Conservation (phyloP, 30 jellyfish, hydroid and myxozoan species). For the Nemopilema nomurai region DNA sequence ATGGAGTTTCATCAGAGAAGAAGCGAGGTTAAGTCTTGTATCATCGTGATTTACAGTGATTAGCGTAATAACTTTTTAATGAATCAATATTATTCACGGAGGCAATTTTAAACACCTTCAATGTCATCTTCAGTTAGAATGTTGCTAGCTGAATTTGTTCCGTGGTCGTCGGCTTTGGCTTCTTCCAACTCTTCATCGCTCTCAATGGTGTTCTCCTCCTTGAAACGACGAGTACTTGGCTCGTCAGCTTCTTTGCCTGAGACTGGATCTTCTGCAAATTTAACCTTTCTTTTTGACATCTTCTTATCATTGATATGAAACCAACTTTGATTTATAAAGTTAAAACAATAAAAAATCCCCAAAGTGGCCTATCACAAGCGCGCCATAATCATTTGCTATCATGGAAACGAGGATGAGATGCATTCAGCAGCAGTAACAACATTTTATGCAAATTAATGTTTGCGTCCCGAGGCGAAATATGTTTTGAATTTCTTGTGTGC, state of each 20-base stretch:
- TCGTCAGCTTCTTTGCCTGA: slow-evolving; percentile 8
- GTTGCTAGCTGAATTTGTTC: neutral
- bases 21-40: too few species aligned
- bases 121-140: slow-evolving; percentile 87
- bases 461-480: neutral
- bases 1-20: too few species aligned
- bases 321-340: neutral
- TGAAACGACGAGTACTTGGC: slow-evolving; percentile 38
- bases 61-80: too few species aligned
- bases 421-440: neutral
- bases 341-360: too few species aligned
- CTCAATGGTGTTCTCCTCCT: slow-evolving; percentile 78
- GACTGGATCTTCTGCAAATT: slow-evolving; percentile 33
- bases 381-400: too few species aligned
- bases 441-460: neutral
- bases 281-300: slow-evolving; percentile 66
- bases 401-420: neutral
- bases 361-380: too few species aligned
- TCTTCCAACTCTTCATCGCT: slow-evolving; percentile 88
- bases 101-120: too few species aligned
- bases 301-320: neutral
- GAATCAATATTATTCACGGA: too few species aligned
- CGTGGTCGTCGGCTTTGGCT: neutral
- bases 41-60: too few species aligned
- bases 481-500: neutral